Conservation (phyloP, 2,113 vertebrate species). For the Neolamprologus fasciatus region DNA sequence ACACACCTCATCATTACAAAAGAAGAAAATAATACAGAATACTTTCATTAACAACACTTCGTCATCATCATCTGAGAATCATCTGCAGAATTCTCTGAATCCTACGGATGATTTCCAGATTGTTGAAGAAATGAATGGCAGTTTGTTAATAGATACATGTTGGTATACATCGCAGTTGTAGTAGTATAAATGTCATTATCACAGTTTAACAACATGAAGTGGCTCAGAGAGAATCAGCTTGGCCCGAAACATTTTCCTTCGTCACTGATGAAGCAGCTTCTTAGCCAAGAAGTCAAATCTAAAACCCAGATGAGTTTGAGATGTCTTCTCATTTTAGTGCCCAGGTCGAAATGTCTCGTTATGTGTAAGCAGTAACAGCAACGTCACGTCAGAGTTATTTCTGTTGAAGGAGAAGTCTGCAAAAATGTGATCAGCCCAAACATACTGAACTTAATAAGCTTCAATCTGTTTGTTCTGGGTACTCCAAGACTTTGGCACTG, state of each 20-base stretch:
- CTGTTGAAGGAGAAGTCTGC: neutral
- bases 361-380: neutral
- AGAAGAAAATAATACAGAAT: conserved; percentile 28
- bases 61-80: neutral
- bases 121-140: neutral
- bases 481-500: neutral
- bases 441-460: neutral
- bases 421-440: neutral
- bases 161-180: neutral
- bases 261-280: neutral
- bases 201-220: neutral
- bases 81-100: neutral
- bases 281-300: neutral
- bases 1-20: conserved; percentile 26
- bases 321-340: neutral
- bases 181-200: neutral
- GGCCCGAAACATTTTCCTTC: neutral
- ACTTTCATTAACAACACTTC: conserved; percentile 16
- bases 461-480: neutral
- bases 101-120: neutral
- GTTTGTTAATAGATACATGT: conserved; percentile 5
- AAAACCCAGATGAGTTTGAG: neutral
- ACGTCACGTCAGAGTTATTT: neutral
- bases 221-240: neutral
- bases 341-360: neutral